Evolutionary conservation across 1,140 invertebrate genomes (phyloP).

Genomic region (Arctopsyche grandis): DNA sequence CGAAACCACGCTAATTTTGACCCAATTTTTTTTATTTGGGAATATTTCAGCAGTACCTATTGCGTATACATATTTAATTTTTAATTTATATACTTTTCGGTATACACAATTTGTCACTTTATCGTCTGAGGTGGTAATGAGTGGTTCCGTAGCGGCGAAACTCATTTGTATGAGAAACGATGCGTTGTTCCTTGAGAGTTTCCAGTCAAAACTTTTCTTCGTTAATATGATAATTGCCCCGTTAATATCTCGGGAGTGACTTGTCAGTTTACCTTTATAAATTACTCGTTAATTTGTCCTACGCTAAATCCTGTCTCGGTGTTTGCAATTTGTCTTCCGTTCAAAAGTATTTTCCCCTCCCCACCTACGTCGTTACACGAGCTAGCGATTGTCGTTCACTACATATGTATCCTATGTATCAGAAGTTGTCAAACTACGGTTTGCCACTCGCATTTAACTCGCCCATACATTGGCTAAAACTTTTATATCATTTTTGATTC

Average conservation of each 20-base stretch:
- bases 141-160: too few species aligned
- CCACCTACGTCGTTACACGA: too few species aligned
- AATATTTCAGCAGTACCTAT: neutral
- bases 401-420: too few species aligned
- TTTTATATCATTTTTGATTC: too few species aligned
- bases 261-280: slow-evolving; percentile 13
- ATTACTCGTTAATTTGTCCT: slow-evolving; percentile 1
- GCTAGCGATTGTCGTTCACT: too few species aligned
- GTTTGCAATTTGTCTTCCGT: neutral
- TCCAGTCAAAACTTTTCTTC: neutral
- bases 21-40: neutral
- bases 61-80: neutral
- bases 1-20: neutral
- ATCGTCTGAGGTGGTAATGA: too few species aligned
- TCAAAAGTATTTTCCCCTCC: too few species aligned
- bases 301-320: neutral
- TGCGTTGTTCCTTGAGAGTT: neutral
- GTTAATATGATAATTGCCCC: slow-evolving; percentile 4
- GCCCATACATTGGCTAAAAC: too few species aligned
- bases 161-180: neutral
- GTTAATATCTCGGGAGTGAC: neutral
- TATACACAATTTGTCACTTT: neutral
- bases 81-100: neutral
- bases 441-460: too few species aligned
- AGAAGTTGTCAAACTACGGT: too few species aligned